Evolutionary conservation across 2,797 vertebrate species (phyloP), one percentile per base, ranked within the genome.

Genomic region (Thaleichthys pacificus): DNA sequence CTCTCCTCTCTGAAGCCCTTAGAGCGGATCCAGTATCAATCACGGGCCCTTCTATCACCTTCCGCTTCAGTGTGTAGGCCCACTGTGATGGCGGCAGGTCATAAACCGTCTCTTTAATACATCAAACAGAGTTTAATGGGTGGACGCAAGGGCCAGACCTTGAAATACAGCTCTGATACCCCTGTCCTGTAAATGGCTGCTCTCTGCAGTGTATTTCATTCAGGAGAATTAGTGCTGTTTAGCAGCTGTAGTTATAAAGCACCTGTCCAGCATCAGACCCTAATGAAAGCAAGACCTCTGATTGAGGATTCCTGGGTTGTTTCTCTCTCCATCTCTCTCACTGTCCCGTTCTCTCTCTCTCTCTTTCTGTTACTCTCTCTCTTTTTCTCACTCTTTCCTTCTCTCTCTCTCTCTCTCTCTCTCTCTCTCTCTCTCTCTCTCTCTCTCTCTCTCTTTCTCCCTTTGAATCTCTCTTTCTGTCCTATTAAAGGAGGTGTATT

Each of bases 41-140:
- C 87, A 89, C 65, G 77, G 82, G 79, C 78, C 87, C 90, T 90
- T 89, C 84, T 82, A 91, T 94, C 90, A 91, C 87, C 76, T 85
- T 87, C 90, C 84, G 69, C 84, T 89, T 92, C 89, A 90, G 85
- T 80, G 87, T 86, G 84, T 87, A 90, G 87, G 78, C 86, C 87
- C 81, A 92, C 77, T 75, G 88, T 90, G 87, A 89, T 87, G 89
- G 86, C 75, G 85, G 91, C 87, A 85, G 90, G 86, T 91, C 85
- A 88, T 89, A 93, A 88, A 93, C 83, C 84, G 83, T 85, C 89
- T 87, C 83, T 90, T 80, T 90, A 91, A 93, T 81, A 80, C 88
- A 91, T 89, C 82, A 67, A 90, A 78, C 85, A 86, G 87, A 86
- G 86, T 89, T 87, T 90, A 88, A 92, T 90, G 86, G 91, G 83